Conservation (phyloP, 2,888 invertebrate species). For the Amiota mariae region DNA sequence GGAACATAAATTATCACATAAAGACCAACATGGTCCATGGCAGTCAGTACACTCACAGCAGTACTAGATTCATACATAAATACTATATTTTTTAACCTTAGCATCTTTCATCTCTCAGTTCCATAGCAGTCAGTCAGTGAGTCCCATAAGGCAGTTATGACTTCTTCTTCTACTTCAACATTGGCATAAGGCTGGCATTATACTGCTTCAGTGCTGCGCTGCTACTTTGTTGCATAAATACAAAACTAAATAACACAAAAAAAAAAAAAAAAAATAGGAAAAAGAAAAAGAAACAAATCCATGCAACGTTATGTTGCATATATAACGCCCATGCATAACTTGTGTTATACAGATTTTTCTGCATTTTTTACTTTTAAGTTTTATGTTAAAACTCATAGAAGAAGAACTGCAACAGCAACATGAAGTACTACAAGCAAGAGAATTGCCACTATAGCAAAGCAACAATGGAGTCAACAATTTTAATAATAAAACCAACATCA, state of each 20-base stretch:
- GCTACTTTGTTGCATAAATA: background rate
- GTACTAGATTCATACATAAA: no score
- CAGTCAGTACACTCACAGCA: background rate
- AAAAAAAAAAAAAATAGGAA: no score
- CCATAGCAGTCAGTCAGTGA: background rate
- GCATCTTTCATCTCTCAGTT: no score
- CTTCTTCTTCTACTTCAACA: conserved; percentile 1
- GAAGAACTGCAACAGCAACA: conserved; percentile 41
- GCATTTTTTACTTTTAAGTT: no score
- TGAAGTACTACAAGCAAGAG: conserved; percentile 45
- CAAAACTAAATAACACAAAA: no score
- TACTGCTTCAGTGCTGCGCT: background rate
- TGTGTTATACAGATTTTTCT: background rate
- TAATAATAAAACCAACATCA: conserved; percentile 36
- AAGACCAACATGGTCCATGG: conserved; percentile 36
- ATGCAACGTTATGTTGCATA: background rate
- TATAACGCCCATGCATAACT: conserved; percentile 18
- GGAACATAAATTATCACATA: conserved; percentile 63
- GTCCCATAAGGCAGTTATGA: background rate
- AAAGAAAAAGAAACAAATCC: background rate
- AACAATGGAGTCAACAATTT: conserved; percentile 27
- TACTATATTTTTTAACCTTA: background rate
- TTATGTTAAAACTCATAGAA: conserved; percentile 48
- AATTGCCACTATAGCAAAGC: conserved; percentile 17
- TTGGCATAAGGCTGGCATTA: background rate